A percentile compares a stretch with the other conserved stretches of the same genome.
Evolutionary conservation across 2,113 vertebrate species (phyloP).

Genomic region (Thamnophis sirtalis): DNA sequence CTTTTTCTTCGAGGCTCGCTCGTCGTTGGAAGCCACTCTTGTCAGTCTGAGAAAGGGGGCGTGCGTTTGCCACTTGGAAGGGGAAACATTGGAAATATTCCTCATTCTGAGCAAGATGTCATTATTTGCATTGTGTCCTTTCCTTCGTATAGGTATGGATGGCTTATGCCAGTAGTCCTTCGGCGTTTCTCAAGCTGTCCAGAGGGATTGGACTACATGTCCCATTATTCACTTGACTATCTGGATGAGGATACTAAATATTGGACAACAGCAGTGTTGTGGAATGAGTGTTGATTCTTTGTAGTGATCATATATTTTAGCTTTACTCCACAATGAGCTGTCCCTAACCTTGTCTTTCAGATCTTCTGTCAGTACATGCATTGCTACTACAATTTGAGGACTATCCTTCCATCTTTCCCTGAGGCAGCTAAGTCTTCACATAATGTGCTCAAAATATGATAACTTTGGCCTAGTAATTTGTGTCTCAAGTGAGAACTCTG

Average conservation of each 20-base stretch:
- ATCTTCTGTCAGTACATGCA: not conserved
- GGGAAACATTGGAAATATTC: not conserved
- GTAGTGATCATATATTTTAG: not conserved
- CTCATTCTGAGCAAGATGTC: not conserved
- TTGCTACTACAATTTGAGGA: not conserved
- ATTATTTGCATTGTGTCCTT: not conserved
- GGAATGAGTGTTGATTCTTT: not conserved
- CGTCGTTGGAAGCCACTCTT: fast-evolving
- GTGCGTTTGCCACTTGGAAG: not conserved
- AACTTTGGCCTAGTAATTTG: not conserved
- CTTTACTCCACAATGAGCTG: not conserved
- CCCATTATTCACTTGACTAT: not conserved
- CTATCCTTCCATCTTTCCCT: not conserved
- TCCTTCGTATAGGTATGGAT: not conserved
- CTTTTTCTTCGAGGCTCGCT: not conserved
- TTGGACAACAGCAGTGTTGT: not conserved
- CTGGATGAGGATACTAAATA: not conserved
- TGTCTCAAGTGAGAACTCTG: not conserved
- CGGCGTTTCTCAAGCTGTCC: not conserved
- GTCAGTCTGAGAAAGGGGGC: no score
- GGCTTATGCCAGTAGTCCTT: not conserved
- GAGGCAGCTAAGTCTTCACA: not conserved
- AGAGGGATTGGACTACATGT: not conserved
- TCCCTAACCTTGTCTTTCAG: not conserved
- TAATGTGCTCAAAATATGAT: not conserved